Percentiles rank a stretch among this genome's conserved stretches.
Evolutionary conservation across 2,113 vertebrate species (phyloP).

Genomic region (Lophochroa leadbeateri): DNA sequence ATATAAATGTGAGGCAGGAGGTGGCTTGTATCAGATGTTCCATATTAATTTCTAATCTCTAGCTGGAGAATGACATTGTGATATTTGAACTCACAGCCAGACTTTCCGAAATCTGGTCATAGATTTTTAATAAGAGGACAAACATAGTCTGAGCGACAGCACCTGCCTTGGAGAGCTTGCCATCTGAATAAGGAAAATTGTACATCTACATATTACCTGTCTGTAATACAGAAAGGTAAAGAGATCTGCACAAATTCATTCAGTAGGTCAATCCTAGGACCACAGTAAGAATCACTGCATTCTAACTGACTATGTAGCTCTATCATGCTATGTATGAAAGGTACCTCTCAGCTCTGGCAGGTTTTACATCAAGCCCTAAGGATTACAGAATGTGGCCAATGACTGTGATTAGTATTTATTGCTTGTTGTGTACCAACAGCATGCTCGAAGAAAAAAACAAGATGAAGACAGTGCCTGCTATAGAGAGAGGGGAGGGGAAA

Average conservation of each 20-base stretch:
- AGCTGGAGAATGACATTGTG: background rate
- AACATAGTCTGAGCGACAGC: background rate
- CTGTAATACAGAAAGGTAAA: background rate
- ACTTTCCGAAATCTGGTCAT: background rate
- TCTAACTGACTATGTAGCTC: background rate
- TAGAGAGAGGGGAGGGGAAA: background rate
- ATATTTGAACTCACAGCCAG: background rate
- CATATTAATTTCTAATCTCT: background rate
- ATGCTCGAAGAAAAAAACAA: background rate
- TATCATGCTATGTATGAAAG: background rate
- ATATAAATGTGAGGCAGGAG: background rate
- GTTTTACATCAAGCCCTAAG: background rate
- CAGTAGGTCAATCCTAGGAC: background rate
- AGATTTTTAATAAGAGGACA: background rate
- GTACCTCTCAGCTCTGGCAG: background rate
- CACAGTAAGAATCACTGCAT: background rate
- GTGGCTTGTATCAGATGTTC: background rate
- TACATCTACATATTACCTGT: background rate
- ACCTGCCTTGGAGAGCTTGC: background rate
- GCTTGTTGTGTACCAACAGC: constrained; percentile 25
- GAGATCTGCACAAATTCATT: background rate
- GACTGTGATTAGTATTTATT: constrained; percentile 20
- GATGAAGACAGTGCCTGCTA: background rate
- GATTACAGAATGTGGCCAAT: background rate
- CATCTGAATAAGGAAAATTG: background rate